phyloP scores from a whole-genome alignment of 1,140 invertebrate genomes.

The Hetaerina americana region DNA sequence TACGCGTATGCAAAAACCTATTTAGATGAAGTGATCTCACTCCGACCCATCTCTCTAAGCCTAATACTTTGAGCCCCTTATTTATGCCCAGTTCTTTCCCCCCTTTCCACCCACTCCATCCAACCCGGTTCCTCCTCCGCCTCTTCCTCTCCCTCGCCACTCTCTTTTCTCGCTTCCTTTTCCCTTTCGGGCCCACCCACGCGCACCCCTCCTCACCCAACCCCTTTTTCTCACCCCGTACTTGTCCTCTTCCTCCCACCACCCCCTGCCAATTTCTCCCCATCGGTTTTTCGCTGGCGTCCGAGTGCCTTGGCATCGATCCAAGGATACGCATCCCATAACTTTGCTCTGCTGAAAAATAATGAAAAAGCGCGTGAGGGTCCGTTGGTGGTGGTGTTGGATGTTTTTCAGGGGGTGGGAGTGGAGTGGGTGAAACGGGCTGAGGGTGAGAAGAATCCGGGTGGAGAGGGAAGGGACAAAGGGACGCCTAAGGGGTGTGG shows the following conservation, averaged over 20 bases:
- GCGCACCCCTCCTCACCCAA: not conserved
- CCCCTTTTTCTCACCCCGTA: not conserved
- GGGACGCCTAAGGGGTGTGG: no score
- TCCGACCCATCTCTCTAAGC: no score
- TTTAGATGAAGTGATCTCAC: no score
- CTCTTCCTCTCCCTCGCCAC: not conserved
- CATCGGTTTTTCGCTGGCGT: not conserved
- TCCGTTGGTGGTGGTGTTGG: no score
- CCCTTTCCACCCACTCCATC: not conserved
- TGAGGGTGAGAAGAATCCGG: not conserved
- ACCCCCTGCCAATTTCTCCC: not conserved
- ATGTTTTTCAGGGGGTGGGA: no score
- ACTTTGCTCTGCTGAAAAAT: not conserved
- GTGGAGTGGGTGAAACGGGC: not conserved
- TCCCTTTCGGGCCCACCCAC: not conserved
- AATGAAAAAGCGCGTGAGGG: no score
- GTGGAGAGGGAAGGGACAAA: not conserved
- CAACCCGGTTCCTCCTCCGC: not conserved
- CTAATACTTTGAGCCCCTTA: not conserved
- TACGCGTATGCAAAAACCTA: no score
- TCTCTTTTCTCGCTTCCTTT: not conserved
- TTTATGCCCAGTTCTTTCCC: not conserved
- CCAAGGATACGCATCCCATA: no score
- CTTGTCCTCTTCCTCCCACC: not conserved
- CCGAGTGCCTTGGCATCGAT: not conserved